phyloP scores from a whole-genome alignment of 2,888 invertebrate genomes.

The Eurytoma adleriae region DNA sequence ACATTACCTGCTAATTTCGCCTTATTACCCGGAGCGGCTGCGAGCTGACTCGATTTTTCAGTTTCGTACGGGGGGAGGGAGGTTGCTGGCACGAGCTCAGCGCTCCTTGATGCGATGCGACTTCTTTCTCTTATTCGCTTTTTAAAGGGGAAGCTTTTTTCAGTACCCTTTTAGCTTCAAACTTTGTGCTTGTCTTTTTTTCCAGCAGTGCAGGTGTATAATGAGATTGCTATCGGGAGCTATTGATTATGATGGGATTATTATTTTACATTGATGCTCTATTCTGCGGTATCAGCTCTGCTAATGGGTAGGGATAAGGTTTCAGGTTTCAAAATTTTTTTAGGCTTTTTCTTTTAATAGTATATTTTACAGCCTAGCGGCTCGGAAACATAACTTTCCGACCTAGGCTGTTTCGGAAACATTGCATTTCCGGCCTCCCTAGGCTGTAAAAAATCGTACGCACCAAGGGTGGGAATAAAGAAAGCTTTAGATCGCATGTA shows the following conservation, averaged over 20 bases:
- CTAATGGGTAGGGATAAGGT: background rate
- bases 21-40: slow-evolving; percentile 65
- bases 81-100: slow-evolving; percentile 32
- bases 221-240: slow-evolving; percentile 23
- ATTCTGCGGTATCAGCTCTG: background rate
- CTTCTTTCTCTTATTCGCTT: background rate
- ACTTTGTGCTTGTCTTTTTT: background rate
- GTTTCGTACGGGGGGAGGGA: slow-evolving; percentile 59
- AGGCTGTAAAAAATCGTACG: too few relatives aligned
- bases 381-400: too few relatives aligned
- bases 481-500: too few relatives aligned
- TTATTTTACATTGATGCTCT: slow-evolving; percentile 42
- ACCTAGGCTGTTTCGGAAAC: too few relatives aligned
- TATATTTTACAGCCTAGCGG: too few relatives aligned
- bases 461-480: too few relatives aligned
- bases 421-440: too few relatives aligned
- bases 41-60: slow-evolving; percentile 66
- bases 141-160: too few relatives aligned
- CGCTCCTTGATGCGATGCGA: background rate
- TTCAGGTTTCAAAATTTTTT: too few relatives aligned
- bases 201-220: background rate
- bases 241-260: slow-evolving; percentile 50
- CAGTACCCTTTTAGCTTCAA: too few relatives aligned
- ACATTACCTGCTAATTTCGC: slow-evolving; percentile 73
- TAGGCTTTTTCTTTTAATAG: too few relatives aligned